Evolutionary conservation across 2,888 invertebrate species (phyloP).

Genomic region (Seira ritae): DNA sequence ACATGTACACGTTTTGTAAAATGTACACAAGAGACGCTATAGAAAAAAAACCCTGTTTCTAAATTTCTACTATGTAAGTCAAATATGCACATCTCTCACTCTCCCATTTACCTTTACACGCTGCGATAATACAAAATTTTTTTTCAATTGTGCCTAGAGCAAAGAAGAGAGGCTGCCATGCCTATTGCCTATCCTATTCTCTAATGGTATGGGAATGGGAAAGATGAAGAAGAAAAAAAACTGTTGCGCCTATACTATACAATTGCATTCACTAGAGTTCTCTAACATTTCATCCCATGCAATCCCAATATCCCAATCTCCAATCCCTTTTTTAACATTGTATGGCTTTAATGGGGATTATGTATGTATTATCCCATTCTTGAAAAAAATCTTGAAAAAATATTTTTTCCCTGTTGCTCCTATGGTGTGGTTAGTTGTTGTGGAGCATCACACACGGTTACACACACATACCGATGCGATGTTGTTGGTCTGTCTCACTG

Average conservation of each 20-base stretch:
- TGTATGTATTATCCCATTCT: conserved; percentile 8
- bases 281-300: too few relatives aligned
- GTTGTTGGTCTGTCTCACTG: conserved; percentile 24
- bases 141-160: neutral
- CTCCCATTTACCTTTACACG: neutral
- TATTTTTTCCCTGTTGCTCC: conserved; percentile 13
- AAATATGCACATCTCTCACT: neutral
- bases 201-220: neutral
- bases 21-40: too few relatives aligned
- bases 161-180: too few relatives aligned
- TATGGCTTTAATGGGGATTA: neutral
- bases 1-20: conserved; percentile 7
- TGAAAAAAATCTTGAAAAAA: conserved; percentile 30
- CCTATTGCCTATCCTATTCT: too few relatives aligned
- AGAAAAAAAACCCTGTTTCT: too few relatives aligned
- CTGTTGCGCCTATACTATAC: conserved; percentile 1
- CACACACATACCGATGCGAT: conserved; percentile 31
- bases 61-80: too few relatives aligned
- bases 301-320: too few relatives aligned
- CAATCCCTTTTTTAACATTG: neutral
- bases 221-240: neutral
- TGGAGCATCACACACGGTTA: conserved; percentile 55
- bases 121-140: too few relatives aligned
- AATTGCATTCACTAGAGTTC: too few relatives aligned
- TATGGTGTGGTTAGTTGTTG: conserved; percentile 46